Base-by-base conservation (phyloP, 2,797 vertebrate species). In the Sebastes nivosus region DNA sequence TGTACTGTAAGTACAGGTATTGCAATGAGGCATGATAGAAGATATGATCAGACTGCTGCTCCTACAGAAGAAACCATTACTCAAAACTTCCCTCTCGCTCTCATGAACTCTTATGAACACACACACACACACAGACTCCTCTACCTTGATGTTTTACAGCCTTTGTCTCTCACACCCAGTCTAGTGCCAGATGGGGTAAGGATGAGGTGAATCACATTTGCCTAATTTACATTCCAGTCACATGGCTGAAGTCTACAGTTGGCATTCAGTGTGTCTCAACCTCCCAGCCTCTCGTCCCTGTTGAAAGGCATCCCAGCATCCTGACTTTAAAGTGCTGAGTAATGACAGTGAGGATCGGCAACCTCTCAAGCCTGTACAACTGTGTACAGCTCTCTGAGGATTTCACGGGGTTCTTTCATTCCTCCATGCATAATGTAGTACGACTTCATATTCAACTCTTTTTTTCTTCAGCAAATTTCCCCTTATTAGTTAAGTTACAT, bases 181-280 rank as follows among this genome's bases (percentile, higher is more conserved):
- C 68, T 58, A 6, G 54, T 80, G 58, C 80, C 89, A 88, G 87
- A 90, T 88, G 82, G 84, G 85, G 79, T 87, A 78, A 89, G 27
- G 79, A 87, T 82, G 81, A 85, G 81, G 79, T 90, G 87, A 93
- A 81, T 83, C 70, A 67, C 71, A 77, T 87, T 75, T 55, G 24
- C 66, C 77, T 92, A 3, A 69, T 92, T 87, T 72, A 66, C 64
- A 90, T 91, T 92, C 87, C 75, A 32, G 36, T 81, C 91, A 87
- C 83, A 65, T 75, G 72, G 38, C 78, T 75, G 79, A 50, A 76
- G 84, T 91, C 83, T 87, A 81, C 86, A 79, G 83, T 85, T 67
- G 83, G 72, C 64, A 73, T 86, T 82, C 42, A 20, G 38, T n/a
- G 3, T 68, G 78, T 85, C 81, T 91, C 69, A 55, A 64, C 60